These are phyloP conservation scores for Hypotaenidia philippensis DNA, from an alignment of 2,797 vertebrate species.

Conservation along the genomic window DNA sequence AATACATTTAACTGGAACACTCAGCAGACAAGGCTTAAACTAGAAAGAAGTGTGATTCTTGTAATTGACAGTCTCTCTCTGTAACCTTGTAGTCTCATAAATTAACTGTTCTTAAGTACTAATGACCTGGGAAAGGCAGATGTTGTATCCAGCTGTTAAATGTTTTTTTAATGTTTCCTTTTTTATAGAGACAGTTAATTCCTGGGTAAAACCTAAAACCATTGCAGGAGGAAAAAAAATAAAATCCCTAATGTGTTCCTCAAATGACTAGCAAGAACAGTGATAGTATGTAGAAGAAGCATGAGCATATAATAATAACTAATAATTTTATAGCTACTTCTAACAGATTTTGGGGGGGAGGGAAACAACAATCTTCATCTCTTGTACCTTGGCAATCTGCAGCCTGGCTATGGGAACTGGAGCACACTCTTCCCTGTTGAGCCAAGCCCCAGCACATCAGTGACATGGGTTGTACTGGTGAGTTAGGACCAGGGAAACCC, in stretches of 20 bases:
- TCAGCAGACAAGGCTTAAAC: neutral
- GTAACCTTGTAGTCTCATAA: constrained; percentile 31
- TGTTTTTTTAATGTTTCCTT: constrained; percentile 52
- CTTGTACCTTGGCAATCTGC: neutral
- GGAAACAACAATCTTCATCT: neutral
- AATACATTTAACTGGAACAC: neutral
- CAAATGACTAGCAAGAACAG: neutral
- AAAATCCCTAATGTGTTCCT: neutral
- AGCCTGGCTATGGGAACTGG: neutral
- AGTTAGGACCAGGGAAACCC: neutral
- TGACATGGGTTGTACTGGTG: accelerated
- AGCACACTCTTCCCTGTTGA: accelerated
- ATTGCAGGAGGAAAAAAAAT: neutral
- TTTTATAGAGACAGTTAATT: constrained; percentile 46
- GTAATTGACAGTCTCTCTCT: neutral
- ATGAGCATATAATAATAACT: neutral
- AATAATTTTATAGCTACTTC: neutral
- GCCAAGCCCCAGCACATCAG: accelerated
- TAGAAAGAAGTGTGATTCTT: neutral
- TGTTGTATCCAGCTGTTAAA: constrained; percentile 71
- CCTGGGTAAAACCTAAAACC: constrained; percentile 14
- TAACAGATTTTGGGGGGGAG: neutral
- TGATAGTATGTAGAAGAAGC: neutral
- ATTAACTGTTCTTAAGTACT: constrained; percentile 58
- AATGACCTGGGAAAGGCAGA: constrained; percentile 66